Conservation (phyloP, 2,113 vertebrate genomes). For the Chamaea fasciata region DNA sequence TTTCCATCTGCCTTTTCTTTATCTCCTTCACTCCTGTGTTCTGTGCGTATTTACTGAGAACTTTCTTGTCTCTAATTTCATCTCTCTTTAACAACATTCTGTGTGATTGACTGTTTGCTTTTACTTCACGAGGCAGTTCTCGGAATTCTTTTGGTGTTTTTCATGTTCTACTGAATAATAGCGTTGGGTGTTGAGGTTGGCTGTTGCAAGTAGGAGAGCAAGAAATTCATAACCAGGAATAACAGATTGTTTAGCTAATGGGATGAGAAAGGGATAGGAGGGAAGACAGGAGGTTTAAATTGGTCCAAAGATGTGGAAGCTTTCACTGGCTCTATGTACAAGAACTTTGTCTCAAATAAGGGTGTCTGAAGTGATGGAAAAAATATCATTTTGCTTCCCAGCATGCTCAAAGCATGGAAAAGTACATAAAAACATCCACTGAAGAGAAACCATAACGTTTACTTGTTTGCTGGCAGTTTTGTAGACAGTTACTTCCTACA, state of each 20-base stretch:
- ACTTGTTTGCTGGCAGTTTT: not conserved
- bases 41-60: not conserved
- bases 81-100: not conserved
- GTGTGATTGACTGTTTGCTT: not conserved
- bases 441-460: not conserved
- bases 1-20: not conserved
- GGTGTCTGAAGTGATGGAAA: not conserved
- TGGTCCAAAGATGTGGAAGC: not conserved
- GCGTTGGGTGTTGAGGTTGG: not conserved
- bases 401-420: not conserved
- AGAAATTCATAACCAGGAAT: not conserved
- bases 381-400: not conserved
- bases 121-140: not conserved
- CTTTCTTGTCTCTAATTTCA: not conserved
- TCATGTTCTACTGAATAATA: not conserved
- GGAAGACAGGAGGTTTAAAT: not conserved
- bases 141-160: not conserved
- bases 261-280: not conserved
- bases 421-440: not conserved
- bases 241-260: not conserved
- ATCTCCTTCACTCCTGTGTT: not conserved
- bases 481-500: not conserved
- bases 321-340: not conserved
- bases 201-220: not conserved
- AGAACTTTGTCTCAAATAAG: not conserved